Percentiles rank a stretch among this genome's conserved stretches.
phyloP scores from a whole-genome alignment of 2,888 invertebrate species.

The Thumatha senex region DNA sequence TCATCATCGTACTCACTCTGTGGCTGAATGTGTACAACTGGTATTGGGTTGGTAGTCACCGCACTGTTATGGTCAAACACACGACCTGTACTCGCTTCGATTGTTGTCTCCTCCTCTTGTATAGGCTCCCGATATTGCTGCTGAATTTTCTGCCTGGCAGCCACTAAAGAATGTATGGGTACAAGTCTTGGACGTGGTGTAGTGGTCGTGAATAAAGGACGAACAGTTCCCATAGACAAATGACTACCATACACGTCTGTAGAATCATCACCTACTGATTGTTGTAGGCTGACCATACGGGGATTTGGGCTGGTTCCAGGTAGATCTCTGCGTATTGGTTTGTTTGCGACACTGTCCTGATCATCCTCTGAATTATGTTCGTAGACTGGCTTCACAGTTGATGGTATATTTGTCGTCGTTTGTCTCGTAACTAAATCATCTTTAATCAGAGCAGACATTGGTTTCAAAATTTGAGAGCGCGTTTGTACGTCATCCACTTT shows the following conservation, averaged over 20 bases:
- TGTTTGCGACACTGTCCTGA: constrained; percentile 74
- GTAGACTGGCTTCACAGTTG: constrained; percentile 79
- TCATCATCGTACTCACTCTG: constrained; percentile 66
- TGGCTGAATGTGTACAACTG: constrained; percentile 80
- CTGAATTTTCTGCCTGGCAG: constrained; percentile 74
- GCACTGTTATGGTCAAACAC: constrained; percentile 74
- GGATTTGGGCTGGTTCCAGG: constrained; percentile 82
- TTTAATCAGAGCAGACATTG: constrained; percentile 54
- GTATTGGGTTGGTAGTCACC: constrained; percentile 80
- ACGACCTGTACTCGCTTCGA: constrained; percentile 81
- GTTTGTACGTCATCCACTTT: constrained; percentile 61
- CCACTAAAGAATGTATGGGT: constrained; percentile 77
- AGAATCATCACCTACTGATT: constrained; percentile 85
- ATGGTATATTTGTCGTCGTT: constrained; percentile 65
- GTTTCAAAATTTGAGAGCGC: constrained; percentile 66
- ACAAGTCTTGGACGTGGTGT: constrained; percentile 81
- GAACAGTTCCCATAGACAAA: constrained; percentile 84
- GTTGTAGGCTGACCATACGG: constrained; percentile 82
- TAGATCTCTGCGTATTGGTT: constrained; percentile 85
- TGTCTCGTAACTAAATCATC: constrained; percentile 71
- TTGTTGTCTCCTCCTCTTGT: constrained; percentile 71
- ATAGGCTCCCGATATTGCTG: constrained; percentile 70
- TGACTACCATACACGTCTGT: constrained; percentile 88
- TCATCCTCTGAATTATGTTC: constrained; percentile 76
- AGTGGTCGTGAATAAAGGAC: constrained; percentile 87